Conservation (phyloP, 1,140 invertebrate genomes). For the Nasonia longicornis region DNA sequence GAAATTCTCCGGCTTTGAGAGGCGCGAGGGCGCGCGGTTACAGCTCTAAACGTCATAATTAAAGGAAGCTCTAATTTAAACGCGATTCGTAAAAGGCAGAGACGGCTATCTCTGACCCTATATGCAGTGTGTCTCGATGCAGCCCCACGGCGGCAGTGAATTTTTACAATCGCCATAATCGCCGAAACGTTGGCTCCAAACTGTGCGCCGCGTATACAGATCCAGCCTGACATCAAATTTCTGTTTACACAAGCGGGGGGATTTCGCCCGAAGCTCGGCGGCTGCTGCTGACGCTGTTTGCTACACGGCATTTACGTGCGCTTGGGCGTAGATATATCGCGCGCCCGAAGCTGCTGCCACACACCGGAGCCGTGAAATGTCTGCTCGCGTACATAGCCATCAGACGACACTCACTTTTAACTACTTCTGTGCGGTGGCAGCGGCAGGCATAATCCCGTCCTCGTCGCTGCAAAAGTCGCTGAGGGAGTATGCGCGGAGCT, state of each 20-base stretch:
- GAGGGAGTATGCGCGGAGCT: not conserved
- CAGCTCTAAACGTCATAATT: too few relatives aligned
- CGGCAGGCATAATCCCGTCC: slow-evolving; percentile 40
- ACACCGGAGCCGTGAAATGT: not conserved
- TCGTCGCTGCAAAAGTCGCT: not conserved
- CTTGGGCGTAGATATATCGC: not conserved
- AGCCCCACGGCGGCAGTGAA: too few relatives aligned
- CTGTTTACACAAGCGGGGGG: slow-evolving; percentile 21
- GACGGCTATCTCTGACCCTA: too few relatives aligned
- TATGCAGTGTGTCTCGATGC: too few relatives aligned
- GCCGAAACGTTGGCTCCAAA: not conserved
- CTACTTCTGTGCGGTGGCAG: slow-evolving; percentile 33
- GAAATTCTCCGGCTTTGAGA: too few relatives aligned
- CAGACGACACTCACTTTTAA: slow-evolving; percentile 47
- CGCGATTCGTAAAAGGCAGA: too few relatives aligned
- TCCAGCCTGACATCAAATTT: slow-evolving; percentile 18
- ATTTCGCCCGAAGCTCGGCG: not conserved
- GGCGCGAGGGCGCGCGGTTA: too few relatives aligned
- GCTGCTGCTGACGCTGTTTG: not conserved
- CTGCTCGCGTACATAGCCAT: not conserved
- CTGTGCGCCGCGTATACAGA: not conserved
- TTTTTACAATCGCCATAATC: not conserved
- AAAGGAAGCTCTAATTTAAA: too few relatives aligned
- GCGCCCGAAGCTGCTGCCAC: not conserved
- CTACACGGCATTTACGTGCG: not conserved